These are phyloP conservation scores for Lophura nycthemera DNA, from an alignment of 2,113 vertebrate species.

Conservation along the genomic window DNA sequence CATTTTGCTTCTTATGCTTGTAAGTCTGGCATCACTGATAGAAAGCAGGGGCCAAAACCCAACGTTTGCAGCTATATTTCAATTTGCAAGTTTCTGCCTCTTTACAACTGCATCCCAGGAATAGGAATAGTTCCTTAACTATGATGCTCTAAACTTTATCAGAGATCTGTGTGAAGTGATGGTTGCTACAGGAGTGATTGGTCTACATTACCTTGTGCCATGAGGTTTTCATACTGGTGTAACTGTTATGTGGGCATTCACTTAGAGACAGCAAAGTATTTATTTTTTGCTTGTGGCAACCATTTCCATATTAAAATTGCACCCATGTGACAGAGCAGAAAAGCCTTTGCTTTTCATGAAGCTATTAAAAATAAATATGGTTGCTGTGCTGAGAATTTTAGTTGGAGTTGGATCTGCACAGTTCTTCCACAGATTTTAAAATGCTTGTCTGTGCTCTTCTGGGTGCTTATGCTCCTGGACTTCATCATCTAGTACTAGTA, in stretches of 20 bases:
- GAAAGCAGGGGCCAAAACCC: background rate
- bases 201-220: background rate
- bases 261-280: background rate
- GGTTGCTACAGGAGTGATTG: background rate
- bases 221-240: background rate
- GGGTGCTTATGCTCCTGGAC: background rate
- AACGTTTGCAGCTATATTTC: background rate
- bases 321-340: background rate
- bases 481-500: rapidly evolving
- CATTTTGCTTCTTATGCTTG: background rate
- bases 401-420: background rate
- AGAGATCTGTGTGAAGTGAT: background rate
- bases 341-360: background rate
- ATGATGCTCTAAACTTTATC: background rate
- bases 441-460: background rate
- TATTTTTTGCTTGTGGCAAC: background rate
- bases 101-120: background rate
- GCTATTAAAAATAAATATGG: background rate
- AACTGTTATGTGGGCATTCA: background rate
- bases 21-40: background rate
- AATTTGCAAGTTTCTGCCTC: background rate
- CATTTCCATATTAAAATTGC: background rate
- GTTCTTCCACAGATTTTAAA: background rate
- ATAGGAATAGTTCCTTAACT: background rate
- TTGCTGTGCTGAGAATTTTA: background rate